Percentiles rank a stretch among this genome's conserved stretches.
Evolutionary conservation across 2,113 vertebrate species (phyloP).

Genomic region (Proteles cristata): DNA sequence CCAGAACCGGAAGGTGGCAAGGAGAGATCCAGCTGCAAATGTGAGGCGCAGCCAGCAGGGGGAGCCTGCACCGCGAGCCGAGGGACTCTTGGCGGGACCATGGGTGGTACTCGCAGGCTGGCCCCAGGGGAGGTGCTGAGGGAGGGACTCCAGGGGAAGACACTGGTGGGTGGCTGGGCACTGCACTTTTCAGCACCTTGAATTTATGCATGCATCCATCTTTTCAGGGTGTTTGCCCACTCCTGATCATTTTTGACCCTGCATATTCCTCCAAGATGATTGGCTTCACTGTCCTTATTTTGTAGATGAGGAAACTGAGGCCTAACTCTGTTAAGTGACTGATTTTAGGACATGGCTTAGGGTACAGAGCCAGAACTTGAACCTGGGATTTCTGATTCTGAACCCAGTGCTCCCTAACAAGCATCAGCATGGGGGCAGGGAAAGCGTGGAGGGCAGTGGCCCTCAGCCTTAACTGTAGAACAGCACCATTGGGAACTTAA

Average conservation of each 20-base stretch:
- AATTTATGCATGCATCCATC: neutral
- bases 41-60: neutral
- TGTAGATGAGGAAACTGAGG: neutral
- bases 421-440: too few relatives aligned
- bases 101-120: neutral
- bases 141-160: neutral
- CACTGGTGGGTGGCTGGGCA: neutral
- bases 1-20: accelerated
- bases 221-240: neutral
- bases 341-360: neutral
- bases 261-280: neutral
- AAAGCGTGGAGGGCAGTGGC: accelerated
- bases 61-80: accelerated
- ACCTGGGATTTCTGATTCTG: neutral
- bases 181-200: neutral
- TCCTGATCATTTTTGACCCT: neutral
- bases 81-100: neutral
- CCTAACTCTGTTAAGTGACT: neutral
- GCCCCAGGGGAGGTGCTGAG: neutral
- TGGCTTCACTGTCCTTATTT: neutral
- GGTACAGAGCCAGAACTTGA: neutral
- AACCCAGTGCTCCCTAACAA: neutral
- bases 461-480: neutral
- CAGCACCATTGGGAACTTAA: neutral
- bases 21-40: neutral